Base-by-base conservation (phyloP, 2,797 vertebrate genomes). In the Semotilus atromaculatus region DNA sequence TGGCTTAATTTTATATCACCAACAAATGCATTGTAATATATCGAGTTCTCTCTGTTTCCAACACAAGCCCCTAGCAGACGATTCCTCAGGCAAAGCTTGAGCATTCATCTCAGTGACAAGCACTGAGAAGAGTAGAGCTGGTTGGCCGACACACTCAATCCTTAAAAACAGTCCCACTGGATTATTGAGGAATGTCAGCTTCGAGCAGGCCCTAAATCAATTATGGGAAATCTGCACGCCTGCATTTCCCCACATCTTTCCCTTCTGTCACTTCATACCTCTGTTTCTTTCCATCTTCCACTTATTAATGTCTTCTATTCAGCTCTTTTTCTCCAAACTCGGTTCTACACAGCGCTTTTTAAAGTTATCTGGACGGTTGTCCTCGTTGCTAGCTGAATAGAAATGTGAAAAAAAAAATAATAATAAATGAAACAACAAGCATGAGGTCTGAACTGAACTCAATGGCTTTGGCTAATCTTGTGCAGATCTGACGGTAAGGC, bases 121-220 rank as follows among this genome's bases (percentile, higher is more conserved):
- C 72, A 40, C 0, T 23, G 71, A 66, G 71, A 83, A 75, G 45
- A 67, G 71, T 14, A 64, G 55, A 82, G 55, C 43, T 48, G 81
- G 29, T 62, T 75, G 81, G 81, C 60, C 16, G 45, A 75, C 81
- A 83, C 60, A 83, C 72, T 66, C 31, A 14, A 74, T 75, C 72
- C 81, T 76, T 48, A 83, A 75, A 83, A 75, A 75, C 72, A 92
- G 93, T 93, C 93, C 92, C 93, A 38, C 91, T 91, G 93, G 93
- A 94, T 95, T 94, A 94, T 92, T 93, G 90, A 87, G 92, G 94
- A 94, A 95, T 94, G 93, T 94, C 93, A 94, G 91, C 91, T 90
- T 91, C 60, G 92, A 94, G 89, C 93, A 93, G 94, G 91, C 93
- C 92, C 92, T 95, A 95, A 94, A 94, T 94, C 93, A 94, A 93